Evolutionary conservation across 1,140 invertebrate genomes (phyloP).

Genomic region (Nephotettix cincticeps): DNA sequence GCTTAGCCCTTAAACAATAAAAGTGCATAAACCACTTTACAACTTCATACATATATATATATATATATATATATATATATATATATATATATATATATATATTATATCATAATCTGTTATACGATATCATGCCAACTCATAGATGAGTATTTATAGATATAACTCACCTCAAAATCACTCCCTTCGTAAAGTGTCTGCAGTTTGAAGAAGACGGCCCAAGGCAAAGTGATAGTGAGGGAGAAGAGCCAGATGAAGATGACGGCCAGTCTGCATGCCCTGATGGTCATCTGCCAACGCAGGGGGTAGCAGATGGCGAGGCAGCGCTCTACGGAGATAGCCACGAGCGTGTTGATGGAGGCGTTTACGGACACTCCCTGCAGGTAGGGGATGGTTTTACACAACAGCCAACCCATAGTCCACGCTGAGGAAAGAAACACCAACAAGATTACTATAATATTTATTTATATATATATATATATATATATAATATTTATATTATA

Average conservation of each 20-base stretch:
- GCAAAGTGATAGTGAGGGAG: constrained; percentile 54
- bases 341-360: constrained; percentile 62
- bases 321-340: constrained; percentile 62
- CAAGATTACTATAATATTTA: constrained; percentile 5
- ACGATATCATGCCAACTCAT: too few species aligned
- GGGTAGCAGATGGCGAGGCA: constrained; percentile 59
- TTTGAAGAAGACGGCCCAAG: constrained; percentile 60
- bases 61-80: too few species aligned
- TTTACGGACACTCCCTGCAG: constrained; percentile 64
- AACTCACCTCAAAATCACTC: constrained; percentile 43
- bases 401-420: constrained; percentile 58
- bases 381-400: constrained; percentile 62
- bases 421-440: constrained; percentile 50
- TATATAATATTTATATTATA: too few species aligned
- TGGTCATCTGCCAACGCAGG: constrained; percentile 54
- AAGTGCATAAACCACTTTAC: too few species aligned
- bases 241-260: constrained; percentile 57
- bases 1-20: too few species aligned
- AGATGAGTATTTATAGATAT: neutral
- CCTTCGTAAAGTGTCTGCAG: constrained; percentile 43
- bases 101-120: too few species aligned
- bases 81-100: too few species aligned
- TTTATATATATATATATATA: too few species aligned
- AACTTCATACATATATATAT: too few species aligned
- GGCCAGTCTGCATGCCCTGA: constrained; percentile 48